These are phyloP conservation scores for Catalaphyllia jardinei DNA, from an alignment of 64 coral and sea anemone species.

Conservation along the genomic window DNA sequence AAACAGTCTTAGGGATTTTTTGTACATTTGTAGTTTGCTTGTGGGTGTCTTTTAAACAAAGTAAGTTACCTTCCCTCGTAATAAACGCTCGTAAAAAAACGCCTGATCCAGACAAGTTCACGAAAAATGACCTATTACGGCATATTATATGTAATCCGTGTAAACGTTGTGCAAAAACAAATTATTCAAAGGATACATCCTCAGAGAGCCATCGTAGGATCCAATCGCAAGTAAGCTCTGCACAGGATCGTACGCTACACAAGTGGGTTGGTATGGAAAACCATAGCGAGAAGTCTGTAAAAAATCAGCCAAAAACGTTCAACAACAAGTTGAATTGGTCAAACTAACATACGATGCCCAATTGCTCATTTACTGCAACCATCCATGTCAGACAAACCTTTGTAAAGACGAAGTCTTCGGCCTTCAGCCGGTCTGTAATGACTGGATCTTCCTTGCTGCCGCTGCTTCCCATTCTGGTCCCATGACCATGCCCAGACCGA, in stretches of 20 bases:
- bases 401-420: constrained; percentile 88
- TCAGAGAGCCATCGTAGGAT: constrained; percentile 68
- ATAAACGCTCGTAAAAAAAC: neutral
- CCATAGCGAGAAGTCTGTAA: constrained; percentile 91
- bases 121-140: neutral
- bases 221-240: constrained; percentile 91
- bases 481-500: constrained; percentile 34
- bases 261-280: constrained; percentile 93
- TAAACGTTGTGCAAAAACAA: neutral
- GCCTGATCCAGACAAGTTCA: neutral
- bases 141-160: neutral
- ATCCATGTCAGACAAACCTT: constrained; percentile 62
- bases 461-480: constrained; percentile 1
- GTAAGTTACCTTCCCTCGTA: too few species aligned
- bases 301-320: constrained; percentile 1
- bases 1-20: too few species aligned
- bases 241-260: constrained; percentile 87
- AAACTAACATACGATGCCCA: neutral
- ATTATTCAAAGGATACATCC: constrained; percentile 94
- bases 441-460: constrained; percentile 62
- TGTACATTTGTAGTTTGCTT: neutral
- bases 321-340: neutral
- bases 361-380: constrained; percentile 17
- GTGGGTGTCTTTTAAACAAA: neutral
- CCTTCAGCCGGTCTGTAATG: constrained; percentile 74